Evolutionary conservation across 2,888 invertebrate species (phyloP).

Genomic region (Rhingia campestris): DNA sequence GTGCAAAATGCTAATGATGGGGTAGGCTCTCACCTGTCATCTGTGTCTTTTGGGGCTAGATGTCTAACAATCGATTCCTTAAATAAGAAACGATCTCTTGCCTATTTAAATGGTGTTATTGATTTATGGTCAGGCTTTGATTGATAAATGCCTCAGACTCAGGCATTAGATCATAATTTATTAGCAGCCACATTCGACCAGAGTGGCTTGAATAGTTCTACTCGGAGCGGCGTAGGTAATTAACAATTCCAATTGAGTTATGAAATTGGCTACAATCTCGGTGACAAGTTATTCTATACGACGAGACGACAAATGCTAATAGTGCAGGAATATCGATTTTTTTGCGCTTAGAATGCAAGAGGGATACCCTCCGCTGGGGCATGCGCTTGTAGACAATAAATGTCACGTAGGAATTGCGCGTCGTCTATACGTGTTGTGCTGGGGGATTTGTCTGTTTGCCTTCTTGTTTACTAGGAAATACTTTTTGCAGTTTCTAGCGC

Average conservation of each 20-base stretch:
- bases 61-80: conserved; percentile 14
- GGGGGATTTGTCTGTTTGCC: not conserved
- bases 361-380: conserved; percentile 24
- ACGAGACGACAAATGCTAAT: conserved; percentile 41
- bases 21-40: conserved; percentile 14
- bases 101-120: conserved; percentile 11
- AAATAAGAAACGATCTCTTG: conserved; percentile 8
- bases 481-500: conserved; percentile 4
- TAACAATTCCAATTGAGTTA: conserved; percentile 66
- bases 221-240: conserved; percentile 39
- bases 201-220: not conserved
- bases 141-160: conserved; percentile 54
- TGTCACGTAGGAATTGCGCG: conserved; percentile 34
- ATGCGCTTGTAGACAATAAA: conserved; percentile 17
- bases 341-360: conserved; percentile 3
- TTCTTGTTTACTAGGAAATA: conserved; percentile 19
- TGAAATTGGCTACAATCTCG: conserved; percentile 47
- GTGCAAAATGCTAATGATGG: conserved; percentile 11
- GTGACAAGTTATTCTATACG: conserved; percentile 46
- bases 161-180: conserved; percentile 50
- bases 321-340: conserved; percentile 11
- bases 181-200: conserved; percentile 22
- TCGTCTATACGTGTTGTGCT: conserved; percentile 19
- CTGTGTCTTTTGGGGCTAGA: conserved; percentile 11
- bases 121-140: conserved; percentile 46